Evolutionary conservation across 2,113 vertebrate species (phyloP).

Genomic region (Silurus meridionalis): DNA sequence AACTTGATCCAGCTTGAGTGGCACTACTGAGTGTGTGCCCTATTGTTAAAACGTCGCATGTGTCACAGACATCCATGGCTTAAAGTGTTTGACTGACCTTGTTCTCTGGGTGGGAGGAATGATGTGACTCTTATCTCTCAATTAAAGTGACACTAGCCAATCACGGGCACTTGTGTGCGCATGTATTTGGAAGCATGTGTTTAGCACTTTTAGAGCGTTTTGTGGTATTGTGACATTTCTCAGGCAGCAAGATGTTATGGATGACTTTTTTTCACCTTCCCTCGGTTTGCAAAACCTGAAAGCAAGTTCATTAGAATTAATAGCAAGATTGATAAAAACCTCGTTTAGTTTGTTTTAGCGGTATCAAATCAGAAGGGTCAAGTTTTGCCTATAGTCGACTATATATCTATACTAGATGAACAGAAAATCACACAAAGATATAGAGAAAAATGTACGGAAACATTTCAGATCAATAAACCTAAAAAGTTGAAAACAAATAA

Average conservation of each 20-base stretch:
- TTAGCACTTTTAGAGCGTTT: background rate
- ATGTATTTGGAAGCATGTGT: background rate
- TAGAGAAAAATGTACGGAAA: too few species aligned
- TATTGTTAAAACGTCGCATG: background rate
- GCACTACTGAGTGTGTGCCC: background rate
- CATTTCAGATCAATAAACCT: too few species aligned
- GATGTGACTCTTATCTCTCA: background rate
- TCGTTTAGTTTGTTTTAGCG: background rate
- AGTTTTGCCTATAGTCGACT: too few species aligned
- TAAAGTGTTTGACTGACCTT: background rate
- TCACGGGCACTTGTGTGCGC: background rate
- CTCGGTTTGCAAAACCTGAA: background rate
- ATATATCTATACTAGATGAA: too few species aligned
- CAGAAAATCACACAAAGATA: too few species aligned
- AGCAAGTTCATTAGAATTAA: background rate
- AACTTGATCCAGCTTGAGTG: background rate
- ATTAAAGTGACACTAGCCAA: background rate
- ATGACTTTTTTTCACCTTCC: background rate
- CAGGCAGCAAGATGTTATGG: background rate
- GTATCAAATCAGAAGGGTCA: too few species aligned
- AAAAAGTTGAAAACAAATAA: too few species aligned
- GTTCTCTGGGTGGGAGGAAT: background rate
- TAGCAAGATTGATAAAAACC: background rate
- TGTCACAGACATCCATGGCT: background rate
- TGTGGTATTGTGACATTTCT: background rate